Evolutionary conservation across 2,888 invertebrate genomes (phyloP), one percentile per base, ranked within the genome.

Genomic region (Phyto melanocephala): DNA sequence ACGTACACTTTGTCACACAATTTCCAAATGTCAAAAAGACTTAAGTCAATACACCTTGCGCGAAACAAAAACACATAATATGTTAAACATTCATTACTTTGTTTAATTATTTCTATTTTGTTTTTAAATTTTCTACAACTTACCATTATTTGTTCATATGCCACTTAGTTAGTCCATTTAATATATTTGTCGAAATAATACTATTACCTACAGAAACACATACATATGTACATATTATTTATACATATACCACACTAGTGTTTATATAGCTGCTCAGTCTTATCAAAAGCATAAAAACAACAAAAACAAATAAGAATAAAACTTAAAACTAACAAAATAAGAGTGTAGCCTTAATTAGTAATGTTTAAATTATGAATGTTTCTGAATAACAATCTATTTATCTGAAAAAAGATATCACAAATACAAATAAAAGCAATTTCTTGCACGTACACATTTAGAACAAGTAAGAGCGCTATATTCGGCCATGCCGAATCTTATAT

Each of bases 211-310:
- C 2, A 47, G 54, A 63, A 63, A 40, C 33, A 54, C n/a, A n/a
- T n/a, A n/a, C n/a, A n/a, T n/a, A n/a, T n/a, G 52, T 74, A 70
- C 60, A 74, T 58, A 70, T 54, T 15, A 6, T 15, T 20, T 68
- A 42, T 22, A 63, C 45, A 40, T 52, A 52, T 52, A 28, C 3
- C 28, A 42, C 54, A 54, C 20, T 28, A 10, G 47, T 80, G 63
- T 82, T 82, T 82, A 67, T 76, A 79, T 82, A 82, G 82, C 79
- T 82, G 82, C 47, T 60, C 45, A 60, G 67, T 78, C 75, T 82
- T 82, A 82, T 82, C 82, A 62, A 54, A 62, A 54, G 62, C 50
- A 70, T 52, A 37, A 54, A 42, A 60, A 50, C 11, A 68, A 68
- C 76, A 67, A 58, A 37, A 68, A 54, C 50, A 70, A 70, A 77